A percentile compares a stretch with the other conserved stretches of the same genome.
Evolutionary conservation across 2,888 invertebrate genomes (phyloP).

Genomic region (Gryllus longicercus): DNA sequence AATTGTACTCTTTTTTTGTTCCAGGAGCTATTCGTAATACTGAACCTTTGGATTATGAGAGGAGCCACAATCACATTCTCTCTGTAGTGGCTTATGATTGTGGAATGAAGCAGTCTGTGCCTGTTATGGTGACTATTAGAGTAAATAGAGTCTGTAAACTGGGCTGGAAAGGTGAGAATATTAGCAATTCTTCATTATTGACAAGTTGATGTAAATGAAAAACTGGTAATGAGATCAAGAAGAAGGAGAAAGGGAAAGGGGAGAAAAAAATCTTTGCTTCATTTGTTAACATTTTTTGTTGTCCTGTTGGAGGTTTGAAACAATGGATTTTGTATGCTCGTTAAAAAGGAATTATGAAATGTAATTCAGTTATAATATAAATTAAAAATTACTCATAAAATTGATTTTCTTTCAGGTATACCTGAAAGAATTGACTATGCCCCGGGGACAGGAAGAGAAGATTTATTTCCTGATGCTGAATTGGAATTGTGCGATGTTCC

Average conservation of each 20-base stretch:
- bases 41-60: constrained; percentile 86
- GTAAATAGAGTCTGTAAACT: constrained; percentile 77
- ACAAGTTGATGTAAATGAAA: not conserved
- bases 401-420: constrained; percentile 54
- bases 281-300: too few species aligned
- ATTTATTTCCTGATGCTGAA: constrained; percentile 73
- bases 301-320: too few species aligned
- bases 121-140: constrained; percentile 94
- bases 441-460: constrained; percentile 75
- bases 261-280: too few species aligned
- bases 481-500: constrained; percentile 57
- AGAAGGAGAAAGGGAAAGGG: too few species aligned
- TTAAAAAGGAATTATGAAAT: too few species aligned
- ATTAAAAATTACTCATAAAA: too few species aligned
- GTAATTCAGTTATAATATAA: too few species aligned
- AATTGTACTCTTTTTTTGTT: constrained; percentile 31
- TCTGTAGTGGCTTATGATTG: constrained; percentile 97
- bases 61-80: constrained; percentile 92
- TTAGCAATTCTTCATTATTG: constrained; percentile 28
- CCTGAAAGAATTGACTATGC: constrained; percentile 84
- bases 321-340: too few species aligned
- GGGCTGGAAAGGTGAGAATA: constrained; percentile 66
- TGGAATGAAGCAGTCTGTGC: constrained; percentile 89
- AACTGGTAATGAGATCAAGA: too few species aligned
- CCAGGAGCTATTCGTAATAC: constrained; percentile 85